phyloP scores from a whole-genome alignment of 2,888 invertebrate genomes.

The Spisula subtruncata region DNA sequence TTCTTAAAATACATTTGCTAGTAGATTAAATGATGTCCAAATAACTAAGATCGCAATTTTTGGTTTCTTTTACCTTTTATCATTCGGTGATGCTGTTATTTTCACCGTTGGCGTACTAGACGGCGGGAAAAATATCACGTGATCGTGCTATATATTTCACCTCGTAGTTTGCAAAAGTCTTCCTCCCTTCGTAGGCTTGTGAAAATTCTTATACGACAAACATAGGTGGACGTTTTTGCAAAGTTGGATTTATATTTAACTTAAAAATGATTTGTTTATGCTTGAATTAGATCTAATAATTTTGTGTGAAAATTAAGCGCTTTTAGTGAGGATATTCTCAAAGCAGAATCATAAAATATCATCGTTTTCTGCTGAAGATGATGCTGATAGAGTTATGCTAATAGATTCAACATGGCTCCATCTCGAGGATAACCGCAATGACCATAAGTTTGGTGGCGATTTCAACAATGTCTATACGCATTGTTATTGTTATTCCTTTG shows the following conservation, averaged over 20 bases:
- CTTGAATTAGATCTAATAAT: neutral
- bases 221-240: neutral
- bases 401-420: conserved; percentile 57
- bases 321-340: neutral
- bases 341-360: no score
- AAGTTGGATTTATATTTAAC: neutral
- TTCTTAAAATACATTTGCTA: no score
- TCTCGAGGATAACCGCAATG: conserved; percentile 20
- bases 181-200: neutral
- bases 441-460: conserved; percentile 14
- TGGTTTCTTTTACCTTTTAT: neutral
- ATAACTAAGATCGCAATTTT: neutral
- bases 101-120: neutral
- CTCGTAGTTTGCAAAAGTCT: neutral
- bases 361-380: neutral
- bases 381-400: conserved; percentile 35
- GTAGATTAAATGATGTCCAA: no score
- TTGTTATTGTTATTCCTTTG: neutral
- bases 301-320: neutral
- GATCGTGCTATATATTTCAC: neutral
- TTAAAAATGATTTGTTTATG: neutral
- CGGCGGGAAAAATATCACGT: conserved; percentile 22
- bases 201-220: neutral
- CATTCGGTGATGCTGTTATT: neutral
- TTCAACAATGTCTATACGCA: neutral